Base-by-base conservation (phyloP, 1,140 invertebrate species). In the Sminthurinus signatus region DNA sequence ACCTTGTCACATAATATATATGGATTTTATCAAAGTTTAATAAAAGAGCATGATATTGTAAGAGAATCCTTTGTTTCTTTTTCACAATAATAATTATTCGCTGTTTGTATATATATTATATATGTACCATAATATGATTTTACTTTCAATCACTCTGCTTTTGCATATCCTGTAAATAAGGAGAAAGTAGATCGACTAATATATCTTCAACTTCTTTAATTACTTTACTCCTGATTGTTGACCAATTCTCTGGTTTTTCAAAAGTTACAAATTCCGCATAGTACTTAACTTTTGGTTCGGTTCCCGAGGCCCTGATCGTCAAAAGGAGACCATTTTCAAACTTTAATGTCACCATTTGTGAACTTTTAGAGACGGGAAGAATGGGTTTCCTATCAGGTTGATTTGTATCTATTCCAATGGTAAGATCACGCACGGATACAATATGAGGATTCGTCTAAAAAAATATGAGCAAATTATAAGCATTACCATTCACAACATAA, bases 211-310 rank as follows among this genome's bases (percentile, higher is more conserved):
- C 32, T 36, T 19, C 12, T 25, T 42, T 5, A n/a, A 5, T 15
- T 25, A 56, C 29, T 19, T 56, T 12, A 12, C n/a, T 4, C 36
- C 39, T 56, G 4, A 36, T 12, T 25, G 19, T 14, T 19, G 29
- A 15, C 54, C 54, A 56, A 14, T 25, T 10, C 44, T n/a, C 23
- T 4, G 44, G n/a, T 10, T 8, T 48, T n/a, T 48, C 23, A n/a
- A n/a, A 48, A 8, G 17, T 48, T n/a, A 48, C 44, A 46, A 95
- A 80, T 79, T 99, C 96, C 0, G 90, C 89, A 77, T 98, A 98
- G 77, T 96, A 98, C 79, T 98, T 98, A 61, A 98, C 84, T 79
- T 99, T 99, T 19, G 96, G 96, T 77, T 99, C 97, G 0, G 97
- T 99, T 21, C 97, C 97, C 79, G 93, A 97, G 0, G 95, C 96